phyloP scores from a whole-genome alignment of 2,113 vertebrate species.

The Melierax canorus region DNA sequence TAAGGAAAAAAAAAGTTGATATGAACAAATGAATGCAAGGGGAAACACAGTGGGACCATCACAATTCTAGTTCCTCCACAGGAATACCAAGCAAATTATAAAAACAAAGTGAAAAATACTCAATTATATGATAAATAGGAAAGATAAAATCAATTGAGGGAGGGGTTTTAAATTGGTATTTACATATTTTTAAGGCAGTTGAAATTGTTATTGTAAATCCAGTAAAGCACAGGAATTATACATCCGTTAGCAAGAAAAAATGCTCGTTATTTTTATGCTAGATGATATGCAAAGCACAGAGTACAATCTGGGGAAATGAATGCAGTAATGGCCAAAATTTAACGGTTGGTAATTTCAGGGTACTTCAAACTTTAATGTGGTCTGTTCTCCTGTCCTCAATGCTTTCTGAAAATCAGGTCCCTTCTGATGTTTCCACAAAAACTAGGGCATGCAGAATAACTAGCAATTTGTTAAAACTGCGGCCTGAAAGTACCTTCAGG shows the following conservation, averaged over 20 bases:
- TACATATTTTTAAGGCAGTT: not conserved
- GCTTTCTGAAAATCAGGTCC: slow-evolving; percentile 48
- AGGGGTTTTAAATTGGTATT: not conserved
- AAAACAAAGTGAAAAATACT: not conserved
- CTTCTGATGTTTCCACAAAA: not conserved
- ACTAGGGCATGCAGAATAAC: slow-evolving; percentile 8
- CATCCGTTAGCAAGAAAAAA: not conserved
- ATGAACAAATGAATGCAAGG: not conserved
- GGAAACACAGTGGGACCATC: not conserved
- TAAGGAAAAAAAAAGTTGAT: not conserved
- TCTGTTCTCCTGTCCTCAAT: not conserved
- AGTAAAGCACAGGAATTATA: not conserved
- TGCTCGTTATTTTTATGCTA: not conserved
- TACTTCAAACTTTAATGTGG: not conserved
- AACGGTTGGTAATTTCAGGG: not conserved
- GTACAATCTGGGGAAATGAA: not conserved
- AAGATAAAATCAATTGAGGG: not conserved
- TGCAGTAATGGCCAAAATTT: not conserved
- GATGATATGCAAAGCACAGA: not conserved
- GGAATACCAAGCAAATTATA: not conserved
- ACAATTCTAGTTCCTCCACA: not conserved
- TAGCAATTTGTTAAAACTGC: not conserved
- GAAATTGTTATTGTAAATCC: not conserved
- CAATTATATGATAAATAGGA: not conserved
- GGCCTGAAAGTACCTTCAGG: slow-evolving; percentile 15